Percentiles rank a stretch among this genome's conserved stretches.
Conservation (phyloP, 2,113 vertebrate species). For the Cyrtonyx montezumae region DNA sequence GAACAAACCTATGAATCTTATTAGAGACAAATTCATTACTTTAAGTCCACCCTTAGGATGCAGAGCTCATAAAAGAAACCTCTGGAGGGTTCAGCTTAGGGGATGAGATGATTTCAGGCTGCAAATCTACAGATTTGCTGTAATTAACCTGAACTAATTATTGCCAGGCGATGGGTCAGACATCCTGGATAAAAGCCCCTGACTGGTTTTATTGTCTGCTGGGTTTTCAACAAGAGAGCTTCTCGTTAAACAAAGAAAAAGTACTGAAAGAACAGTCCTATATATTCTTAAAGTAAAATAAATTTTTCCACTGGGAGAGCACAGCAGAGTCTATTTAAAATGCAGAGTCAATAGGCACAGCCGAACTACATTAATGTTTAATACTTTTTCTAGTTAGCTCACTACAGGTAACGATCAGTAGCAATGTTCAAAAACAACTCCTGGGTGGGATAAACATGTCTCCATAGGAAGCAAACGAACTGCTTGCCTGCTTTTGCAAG, state of each 20-base stretch:
- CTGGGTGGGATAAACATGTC: neutral
- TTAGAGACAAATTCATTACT: conserved; percentile 85
- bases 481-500: neutral
- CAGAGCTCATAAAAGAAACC: conserved; percentile 82
- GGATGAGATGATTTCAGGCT: conserved; percentile 77
- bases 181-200: conserved; percentile 69
- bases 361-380: conserved; percentile 29
- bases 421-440: neutral
- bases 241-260: conserved; percentile 60
- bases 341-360: conserved; percentile 10
- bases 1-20: conserved; percentile 83
- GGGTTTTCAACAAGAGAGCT: conserved; percentile 44
- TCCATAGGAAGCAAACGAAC: neutral
- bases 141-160: conserved; percentile 92
- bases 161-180: conserved; percentile 78
- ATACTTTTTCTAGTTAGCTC: neutral
- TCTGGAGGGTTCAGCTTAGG: conserved; percentile 78
- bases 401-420: neutral
- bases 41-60: conserved; percentile 79
- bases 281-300: conserved; percentile 47
- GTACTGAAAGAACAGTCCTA: conserved; percentile 28
- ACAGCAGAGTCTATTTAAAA: conserved; percentile 34
- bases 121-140: conserved; percentile 81
- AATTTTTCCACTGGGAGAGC: conserved; percentile 16
- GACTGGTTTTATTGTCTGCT: conserved; percentile 63